Conservation (phyloP, 2,888 invertebrate species). For the Galerucella calmariensis region DNA sequence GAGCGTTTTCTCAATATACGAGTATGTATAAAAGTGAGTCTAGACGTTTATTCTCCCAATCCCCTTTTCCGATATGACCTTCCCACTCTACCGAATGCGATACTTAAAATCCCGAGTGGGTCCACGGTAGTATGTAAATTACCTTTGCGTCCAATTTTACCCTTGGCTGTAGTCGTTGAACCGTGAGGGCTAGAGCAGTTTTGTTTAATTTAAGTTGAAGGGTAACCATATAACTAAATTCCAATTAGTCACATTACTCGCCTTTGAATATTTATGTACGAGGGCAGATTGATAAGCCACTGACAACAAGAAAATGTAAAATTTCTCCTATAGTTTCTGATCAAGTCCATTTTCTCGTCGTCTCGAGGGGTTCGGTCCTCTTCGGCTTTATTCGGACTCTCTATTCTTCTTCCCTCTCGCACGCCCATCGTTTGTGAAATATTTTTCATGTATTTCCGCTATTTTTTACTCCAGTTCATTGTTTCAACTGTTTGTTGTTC, state of each 20-base stretch:
- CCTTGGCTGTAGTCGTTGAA: background rate
- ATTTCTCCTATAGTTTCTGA: too few relatives aligned
- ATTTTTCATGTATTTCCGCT: too few relatives aligned
- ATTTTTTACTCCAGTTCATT: too few relatives aligned
- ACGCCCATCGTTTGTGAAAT: too few relatives aligned
- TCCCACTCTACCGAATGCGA: constrained; percentile 8
- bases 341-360: too few relatives aligned
- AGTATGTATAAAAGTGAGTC: constrained; percentile 22
- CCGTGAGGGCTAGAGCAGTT: background rate
- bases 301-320: too few relatives aligned
- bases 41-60: constrained; percentile 19
- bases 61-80: constrained; percentile 1
- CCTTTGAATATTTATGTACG: background rate
- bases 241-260: background rate
- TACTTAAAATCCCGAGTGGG: constrained; percentile 12
- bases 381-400: too few relatives aligned
- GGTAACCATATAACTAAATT: constrained; percentile 13
- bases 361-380: too few relatives aligned
- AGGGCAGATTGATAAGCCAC: too few relatives aligned
- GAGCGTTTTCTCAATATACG: constrained; percentile 17
- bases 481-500: too few relatives aligned
- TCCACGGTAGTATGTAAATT: constrained; percentile 12
- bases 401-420: too few relatives aligned
- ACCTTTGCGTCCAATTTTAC: constrained; percentile 6
- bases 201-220: constrained; percentile 10